These are phyloP conservation scores for Macrosoma leucophasiata DNA, from an alignment of 2,888 invertebrate genomes.

Conservation along the genomic window DNA sequence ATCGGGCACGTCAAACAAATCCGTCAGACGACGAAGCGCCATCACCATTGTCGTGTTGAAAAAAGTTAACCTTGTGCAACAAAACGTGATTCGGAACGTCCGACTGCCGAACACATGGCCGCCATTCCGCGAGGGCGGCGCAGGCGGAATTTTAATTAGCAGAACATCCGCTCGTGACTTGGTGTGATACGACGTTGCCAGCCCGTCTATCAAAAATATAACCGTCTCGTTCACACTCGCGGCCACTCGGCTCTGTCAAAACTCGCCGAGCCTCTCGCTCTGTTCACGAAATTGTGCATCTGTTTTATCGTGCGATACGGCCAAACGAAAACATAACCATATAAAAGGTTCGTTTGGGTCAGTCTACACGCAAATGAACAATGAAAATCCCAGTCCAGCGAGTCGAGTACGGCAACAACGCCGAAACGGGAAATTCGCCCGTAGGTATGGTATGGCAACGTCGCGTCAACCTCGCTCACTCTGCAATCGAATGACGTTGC, in stretches of 20 bases:
- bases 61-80: conserved; percentile 71
- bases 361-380: conserved; percentile 39
- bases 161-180: conserved; percentile 74
- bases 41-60: conserved; percentile 50
- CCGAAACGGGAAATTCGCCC: conserved; percentile 60
- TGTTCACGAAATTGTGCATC: conserved; percentile 36
- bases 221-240: conserved; percentile 50
- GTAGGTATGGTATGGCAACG: conserved; percentile 70
- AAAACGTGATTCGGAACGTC: conserved; percentile 68
- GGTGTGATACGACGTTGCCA: conserved; percentile 66
- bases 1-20: conserved; percentile 47
- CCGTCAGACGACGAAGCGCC: conserved; percentile 48
- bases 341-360: conserved; percentile 22
- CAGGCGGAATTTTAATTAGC: conserved; percentile 77
- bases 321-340: conserved; percentile 29
- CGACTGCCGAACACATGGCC: conserved; percentile 72
- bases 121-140: conserved; percentile 75
- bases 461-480: conserved; percentile 60
- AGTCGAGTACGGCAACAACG: conserved; percentile 55
- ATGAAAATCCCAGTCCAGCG: conserved; percentile 52
- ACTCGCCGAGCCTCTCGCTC: conserved; percentile 35
- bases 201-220: conserved; percentile 43
- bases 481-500: conserved; percentile 66
- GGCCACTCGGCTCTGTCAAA: conserved; percentile 33
- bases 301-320: conserved; percentile 41